Evolutionary conservation across 2,797 vertebrate genomes (phyloP).

Genomic region (Halcyon badia): DNA sequence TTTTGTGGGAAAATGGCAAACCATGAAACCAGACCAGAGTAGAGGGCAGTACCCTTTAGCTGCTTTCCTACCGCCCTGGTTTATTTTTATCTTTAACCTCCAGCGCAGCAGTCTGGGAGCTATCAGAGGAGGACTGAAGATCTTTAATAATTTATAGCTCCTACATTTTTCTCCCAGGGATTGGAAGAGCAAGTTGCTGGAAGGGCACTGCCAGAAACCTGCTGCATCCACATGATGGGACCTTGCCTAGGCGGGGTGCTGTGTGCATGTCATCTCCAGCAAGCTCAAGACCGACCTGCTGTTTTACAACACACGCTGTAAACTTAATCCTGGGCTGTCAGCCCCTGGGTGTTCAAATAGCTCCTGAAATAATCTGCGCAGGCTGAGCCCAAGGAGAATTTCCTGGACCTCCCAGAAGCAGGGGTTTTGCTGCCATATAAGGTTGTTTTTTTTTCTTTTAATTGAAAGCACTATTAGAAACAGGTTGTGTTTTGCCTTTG

Average conservation of each 20-base stretch:
- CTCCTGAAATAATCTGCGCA: not conserved
- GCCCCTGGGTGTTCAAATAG: not conserved
- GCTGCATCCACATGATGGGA: not conserved
- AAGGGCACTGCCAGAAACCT: not conserved
- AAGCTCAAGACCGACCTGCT: fast-evolving
- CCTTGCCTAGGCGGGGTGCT: not conserved
- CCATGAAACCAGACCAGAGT: not conserved
- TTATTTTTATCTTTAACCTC: not conserved
- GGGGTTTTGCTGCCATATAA: fast-evolving
- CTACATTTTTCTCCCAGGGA: not conserved
- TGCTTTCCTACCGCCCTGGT: not conserved
- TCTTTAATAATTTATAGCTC: conserved; percentile 28
- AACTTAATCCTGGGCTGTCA: not conserved
- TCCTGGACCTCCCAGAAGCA: not conserved
- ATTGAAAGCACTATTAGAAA: not conserved
- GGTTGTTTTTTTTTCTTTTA: not conserved
- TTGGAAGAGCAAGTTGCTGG: not conserved
- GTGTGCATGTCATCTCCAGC: not conserved
- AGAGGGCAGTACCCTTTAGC: not conserved
- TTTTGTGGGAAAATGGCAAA: not conserved
- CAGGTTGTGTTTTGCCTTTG: not conserved
- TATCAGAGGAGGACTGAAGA: not conserved
- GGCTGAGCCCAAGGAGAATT: not conserved
- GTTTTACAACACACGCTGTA: not conserved
- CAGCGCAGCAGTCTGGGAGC: not conserved